Percentiles rank a stretch among this genome's conserved stretches.
phyloP scores from a whole-genome alignment of 2,888 invertebrate genomes.

The Cistogaster globosa region DNA sequence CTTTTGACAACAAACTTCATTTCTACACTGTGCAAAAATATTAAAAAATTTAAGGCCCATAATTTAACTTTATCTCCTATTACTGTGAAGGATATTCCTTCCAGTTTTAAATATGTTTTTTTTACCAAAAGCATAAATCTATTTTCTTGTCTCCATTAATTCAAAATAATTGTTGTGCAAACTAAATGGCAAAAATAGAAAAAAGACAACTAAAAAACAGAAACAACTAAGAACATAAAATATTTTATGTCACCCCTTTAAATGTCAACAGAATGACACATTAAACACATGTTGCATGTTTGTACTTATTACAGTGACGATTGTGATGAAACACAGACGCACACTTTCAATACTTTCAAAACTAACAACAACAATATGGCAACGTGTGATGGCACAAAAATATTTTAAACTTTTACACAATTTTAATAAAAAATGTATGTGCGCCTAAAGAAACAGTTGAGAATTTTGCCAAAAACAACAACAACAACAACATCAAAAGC shows the following conservation, averaged over 20 bases:
- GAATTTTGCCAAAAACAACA: slow-evolving; percentile 40
- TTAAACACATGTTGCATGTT: slow-evolving; percentile 56
- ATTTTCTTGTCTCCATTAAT: slow-evolving; percentile 2
- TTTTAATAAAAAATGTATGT: slow-evolving; percentile 37
- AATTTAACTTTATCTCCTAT: too few relatives aligned
- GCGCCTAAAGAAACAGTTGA: slow-evolving; percentile 2
- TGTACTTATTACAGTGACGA: slow-evolving; percentile 43
- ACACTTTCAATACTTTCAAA: background rate
- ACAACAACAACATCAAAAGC: too few relatives aligned
- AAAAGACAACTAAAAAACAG: background rate
- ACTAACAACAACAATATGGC: background rate
- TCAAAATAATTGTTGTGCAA: slow-evolving; percentile 21
- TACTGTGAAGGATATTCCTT: too few relatives aligned
- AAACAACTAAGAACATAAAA: too few relatives aligned
- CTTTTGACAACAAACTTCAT: too few relatives aligned
- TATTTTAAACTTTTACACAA: slow-evolving; percentile 28
- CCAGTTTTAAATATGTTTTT: background rate
- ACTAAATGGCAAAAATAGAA: slow-evolving; percentile 3
- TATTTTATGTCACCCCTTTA: slow-evolving; percentile 41
- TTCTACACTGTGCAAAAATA: too few relatives aligned
- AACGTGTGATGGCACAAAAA: slow-evolving; percentile 12
- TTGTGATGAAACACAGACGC: slow-evolving; percentile 46
- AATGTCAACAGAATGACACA: slow-evolving; percentile 50
- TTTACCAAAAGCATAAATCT: background rate
- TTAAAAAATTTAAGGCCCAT: too few relatives aligned